Conservation (phyloP, 2,113 vertebrate species). For the Urocolius indicus region DNA sequence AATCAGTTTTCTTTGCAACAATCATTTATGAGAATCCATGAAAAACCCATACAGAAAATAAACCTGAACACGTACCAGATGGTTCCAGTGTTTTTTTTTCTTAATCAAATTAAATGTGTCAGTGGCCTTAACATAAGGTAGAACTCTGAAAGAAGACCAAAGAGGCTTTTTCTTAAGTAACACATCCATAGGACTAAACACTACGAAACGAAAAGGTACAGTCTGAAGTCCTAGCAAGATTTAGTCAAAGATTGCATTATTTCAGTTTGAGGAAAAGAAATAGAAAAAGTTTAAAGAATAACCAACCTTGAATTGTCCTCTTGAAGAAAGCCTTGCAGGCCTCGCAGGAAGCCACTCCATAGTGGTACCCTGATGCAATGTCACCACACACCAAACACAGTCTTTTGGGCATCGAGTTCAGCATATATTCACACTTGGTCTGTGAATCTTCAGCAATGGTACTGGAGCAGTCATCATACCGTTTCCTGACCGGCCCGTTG, state of each 20-base stretch:
- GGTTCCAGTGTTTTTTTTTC: neutral
- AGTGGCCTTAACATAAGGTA: neutral
- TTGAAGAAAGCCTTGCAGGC: constrained; percentile 99
- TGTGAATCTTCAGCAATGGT: constrained; percentile 97
- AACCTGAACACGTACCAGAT: neutral
- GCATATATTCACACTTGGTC: constrained; percentile 99
- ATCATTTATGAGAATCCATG: neutral
- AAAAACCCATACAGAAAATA: neutral
- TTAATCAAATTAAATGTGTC: neutral
- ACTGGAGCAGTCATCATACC: constrained; percentile 98
- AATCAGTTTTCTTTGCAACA: fast-evolving
- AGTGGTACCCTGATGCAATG: constrained; percentile 99
- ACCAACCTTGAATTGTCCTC: constrained; percentile 99
- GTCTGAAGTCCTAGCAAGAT: neutral
- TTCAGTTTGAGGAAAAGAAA: neutral
- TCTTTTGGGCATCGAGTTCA: constrained; percentile 99
- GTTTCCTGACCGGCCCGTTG: constrained; percentile 90
- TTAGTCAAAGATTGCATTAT: neutral
- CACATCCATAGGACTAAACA: neutral
- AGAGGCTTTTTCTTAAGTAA: neutral
- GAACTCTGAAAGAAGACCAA: neutral
- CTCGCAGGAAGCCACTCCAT: constrained; percentile 97
- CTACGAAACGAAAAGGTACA: neutral
- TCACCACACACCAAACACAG: constrained; percentile 98
- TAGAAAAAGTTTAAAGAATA: constrained; percentile 15